Evolutionary conservation across 2,888 invertebrate species (phyloP).

Genomic region (Micoletzkya japonica): DNA sequence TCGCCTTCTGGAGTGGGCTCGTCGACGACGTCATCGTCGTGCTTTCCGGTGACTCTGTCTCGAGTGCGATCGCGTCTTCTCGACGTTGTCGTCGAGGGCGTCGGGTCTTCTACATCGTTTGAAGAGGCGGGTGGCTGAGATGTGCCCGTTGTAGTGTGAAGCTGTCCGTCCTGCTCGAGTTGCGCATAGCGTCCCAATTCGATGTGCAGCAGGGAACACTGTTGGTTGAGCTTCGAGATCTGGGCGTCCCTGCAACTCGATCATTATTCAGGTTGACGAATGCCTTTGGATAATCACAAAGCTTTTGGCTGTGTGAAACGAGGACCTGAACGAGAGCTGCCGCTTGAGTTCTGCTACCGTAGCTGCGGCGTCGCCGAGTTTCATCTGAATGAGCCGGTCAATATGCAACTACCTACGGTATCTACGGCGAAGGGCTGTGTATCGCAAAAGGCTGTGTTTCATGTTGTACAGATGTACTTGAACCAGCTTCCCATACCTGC

Average conservation of each 20-base stretch:
- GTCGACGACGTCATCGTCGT: constrained; percentile 1
- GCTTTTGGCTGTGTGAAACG: neutral
- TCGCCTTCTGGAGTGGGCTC: neutral
- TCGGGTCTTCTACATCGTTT: neutral
- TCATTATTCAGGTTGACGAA: neutral
- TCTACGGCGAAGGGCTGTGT: no score
- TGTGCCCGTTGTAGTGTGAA: no score
- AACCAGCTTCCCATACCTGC: constrained; percentile 1
- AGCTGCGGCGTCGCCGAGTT: constrained; percentile 20
- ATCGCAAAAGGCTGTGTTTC: no score
- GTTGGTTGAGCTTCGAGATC: constrained; percentile 49
- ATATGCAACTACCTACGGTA: no score
- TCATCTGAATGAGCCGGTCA: constrained; percentile 19
- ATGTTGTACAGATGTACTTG: no score
- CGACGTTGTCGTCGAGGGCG: neutral
- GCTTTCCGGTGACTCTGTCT: constrained; percentile 3
- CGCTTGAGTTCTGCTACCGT: neutral
- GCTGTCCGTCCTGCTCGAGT: constrained; percentile 23
- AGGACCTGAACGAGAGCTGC: constrained; percentile 16
- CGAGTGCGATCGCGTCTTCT: neutral
- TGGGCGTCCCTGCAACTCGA: constrained; percentile 52
- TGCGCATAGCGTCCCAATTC: constrained; percentile 35
- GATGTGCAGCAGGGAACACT: constrained; percentile 55
- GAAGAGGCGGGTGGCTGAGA: neutral
- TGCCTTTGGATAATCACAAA: neutral